phyloP scores from a whole-genome alignment of 2,888 invertebrate species.

The Eledone cirrhosa region DNA sequence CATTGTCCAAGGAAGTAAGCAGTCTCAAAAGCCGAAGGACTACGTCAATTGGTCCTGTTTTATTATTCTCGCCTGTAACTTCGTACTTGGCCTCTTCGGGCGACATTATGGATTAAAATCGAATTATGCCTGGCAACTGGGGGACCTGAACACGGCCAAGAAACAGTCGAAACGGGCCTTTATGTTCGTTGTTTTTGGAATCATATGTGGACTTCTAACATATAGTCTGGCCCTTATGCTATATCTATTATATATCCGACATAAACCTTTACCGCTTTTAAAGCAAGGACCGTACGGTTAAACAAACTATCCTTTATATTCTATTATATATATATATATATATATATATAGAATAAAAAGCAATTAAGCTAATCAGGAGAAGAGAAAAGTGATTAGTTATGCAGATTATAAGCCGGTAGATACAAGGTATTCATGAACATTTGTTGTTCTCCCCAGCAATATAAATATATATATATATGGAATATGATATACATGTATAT shows the following conservation, averaged over 20 bases:
- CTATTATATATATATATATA: too few relatives aligned
- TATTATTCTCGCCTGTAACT: constrained; percentile 55
- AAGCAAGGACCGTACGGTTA: not conserved
- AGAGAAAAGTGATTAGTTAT: too few relatives aligned
- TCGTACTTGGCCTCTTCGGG: constrained; percentile 55
- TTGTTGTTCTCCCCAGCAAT: too few relatives aligned
- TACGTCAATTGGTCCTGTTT: constrained; percentile 57
- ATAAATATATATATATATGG: too few relatives aligned
- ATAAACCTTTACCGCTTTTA: not conserved
- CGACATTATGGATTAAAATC: constrained; percentile 58
- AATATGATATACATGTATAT: too few relatives aligned
- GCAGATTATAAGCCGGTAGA: too few relatives aligned
- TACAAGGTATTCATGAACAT: too few relatives aligned
- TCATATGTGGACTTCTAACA: constrained; percentile 49
- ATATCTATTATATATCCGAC: constrained; percentile 43
- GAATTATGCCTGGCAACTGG: constrained; percentile 58
- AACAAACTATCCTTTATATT: too few relatives aligned
- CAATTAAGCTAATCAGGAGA: too few relatives aligned
- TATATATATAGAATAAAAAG: too few relatives aligned
- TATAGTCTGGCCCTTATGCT: constrained; percentile 51
- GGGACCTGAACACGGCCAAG: constrained; percentile 48
- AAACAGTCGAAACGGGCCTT: constrained; percentile 51
- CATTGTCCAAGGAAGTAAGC: not conserved
- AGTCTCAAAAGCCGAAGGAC: constrained; percentile 53
- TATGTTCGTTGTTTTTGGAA: constrained; percentile 52